Evolutionary conservation across 2,888 invertebrate species (phyloP).

Genomic region (Flexamia atlantica): DNA sequence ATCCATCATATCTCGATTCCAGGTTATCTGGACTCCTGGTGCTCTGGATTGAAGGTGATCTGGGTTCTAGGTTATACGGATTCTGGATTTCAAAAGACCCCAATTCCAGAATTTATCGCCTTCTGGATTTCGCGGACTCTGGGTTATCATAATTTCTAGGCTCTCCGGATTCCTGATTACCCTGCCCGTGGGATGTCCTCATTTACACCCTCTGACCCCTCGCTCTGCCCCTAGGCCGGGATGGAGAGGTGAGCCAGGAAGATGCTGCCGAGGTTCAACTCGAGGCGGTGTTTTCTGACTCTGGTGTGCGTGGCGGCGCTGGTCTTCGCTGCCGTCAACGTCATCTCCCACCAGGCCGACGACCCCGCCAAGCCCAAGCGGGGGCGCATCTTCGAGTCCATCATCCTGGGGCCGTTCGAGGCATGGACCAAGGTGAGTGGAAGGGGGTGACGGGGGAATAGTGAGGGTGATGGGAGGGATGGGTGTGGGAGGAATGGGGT

Average conservation of each 20-base stretch:
- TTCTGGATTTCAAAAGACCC: no score
- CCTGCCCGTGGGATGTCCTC: no score
- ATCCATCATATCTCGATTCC: no score
- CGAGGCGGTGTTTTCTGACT: constrained; percentile 79
- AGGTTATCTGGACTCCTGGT: no score
- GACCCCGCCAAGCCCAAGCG: constrained; percentile 28
- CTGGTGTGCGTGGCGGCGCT: constrained; percentile 73
- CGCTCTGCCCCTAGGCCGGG: constrained; percentile 48
- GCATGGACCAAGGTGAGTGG: constrained; percentile 40
- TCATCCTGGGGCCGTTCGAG: constrained; percentile 42
- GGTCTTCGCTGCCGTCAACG: constrained; percentile 57
- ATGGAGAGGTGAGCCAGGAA: constrained; percentile 62
- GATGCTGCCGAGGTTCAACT: constrained; percentile 77
- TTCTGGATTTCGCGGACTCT: no score
- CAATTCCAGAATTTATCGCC: no score
- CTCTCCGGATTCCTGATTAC: background rate
- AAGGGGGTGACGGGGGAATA: no score
- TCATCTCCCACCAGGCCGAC: constrained; percentile 55
- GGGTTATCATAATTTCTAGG: no score
- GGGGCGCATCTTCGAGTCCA: constrained; percentile 31
- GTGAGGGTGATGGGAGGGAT: no score
- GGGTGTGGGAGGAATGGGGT: no score
- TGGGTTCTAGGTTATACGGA: no score
- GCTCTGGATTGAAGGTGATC: no score
- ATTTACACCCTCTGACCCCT: background rate